Conservation (phyloP, 2,797 vertebrate genomes). For the Alouatta caraya region DNA sequence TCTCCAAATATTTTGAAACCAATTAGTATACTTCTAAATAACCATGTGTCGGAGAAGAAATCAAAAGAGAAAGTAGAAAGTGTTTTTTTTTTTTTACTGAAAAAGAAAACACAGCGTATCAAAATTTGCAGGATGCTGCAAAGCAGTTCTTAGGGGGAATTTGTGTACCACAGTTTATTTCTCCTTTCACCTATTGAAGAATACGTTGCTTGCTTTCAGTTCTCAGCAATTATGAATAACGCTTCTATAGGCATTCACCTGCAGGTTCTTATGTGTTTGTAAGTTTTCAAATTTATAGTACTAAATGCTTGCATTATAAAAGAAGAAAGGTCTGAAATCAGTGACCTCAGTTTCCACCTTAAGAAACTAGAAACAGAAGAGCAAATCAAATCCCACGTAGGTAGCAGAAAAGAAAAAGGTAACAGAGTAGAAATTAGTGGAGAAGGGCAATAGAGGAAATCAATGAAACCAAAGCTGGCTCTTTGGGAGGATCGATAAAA, state of each 20-base stretch:
- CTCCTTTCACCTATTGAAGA: no score
- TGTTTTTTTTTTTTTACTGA: slow-evolving; percentile 10
- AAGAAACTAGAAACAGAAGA: slow-evolving; percentile 18
- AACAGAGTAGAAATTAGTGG: background rate
- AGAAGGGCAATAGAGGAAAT: slow-evolving; percentile 23
- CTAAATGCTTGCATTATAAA: background rate
- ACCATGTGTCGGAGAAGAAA: background rate
- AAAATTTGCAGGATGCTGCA: background rate
- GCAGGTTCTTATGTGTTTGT: no score
- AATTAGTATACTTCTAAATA: slow-evolving; percentile 37
- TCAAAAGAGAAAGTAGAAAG: slow-evolving; percentile 21
- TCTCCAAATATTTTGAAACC: slow-evolving; percentile 46
- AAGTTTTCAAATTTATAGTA: background rate
- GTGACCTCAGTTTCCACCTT: slow-evolving; percentile 9
- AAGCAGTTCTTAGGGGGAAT: background rate
- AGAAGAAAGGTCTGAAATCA: background rate
- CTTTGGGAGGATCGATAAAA: background rate
- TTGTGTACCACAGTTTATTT: background rate
- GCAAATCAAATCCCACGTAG: background rate
- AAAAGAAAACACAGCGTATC: slow-evolving; percentile 42
- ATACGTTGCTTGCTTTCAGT: no score
- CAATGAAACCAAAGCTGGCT: background rate
- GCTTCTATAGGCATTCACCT: no score
- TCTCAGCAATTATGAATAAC: no score
- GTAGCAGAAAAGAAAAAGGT: slow-evolving; percentile 26